A percentile compares a stretch with the other conserved stretches of the same genome.
phyloP scores from a whole-genome alignment of 2,888 invertebrate genomes.

The Unio delphinus region DNA sequence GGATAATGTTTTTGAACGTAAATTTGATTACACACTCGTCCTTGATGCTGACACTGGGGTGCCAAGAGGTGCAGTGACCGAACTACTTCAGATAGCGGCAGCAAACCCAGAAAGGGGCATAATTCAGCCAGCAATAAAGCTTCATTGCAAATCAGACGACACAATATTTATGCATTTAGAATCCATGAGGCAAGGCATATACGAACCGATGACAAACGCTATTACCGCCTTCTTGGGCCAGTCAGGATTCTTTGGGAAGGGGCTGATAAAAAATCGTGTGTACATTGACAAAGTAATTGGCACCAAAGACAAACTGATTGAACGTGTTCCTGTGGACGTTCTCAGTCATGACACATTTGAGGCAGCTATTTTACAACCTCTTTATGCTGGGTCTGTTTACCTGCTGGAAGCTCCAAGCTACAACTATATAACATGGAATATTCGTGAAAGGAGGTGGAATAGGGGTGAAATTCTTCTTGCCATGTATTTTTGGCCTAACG shows the following conservation, averaged over 20 bases:
- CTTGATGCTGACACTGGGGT: constrained; percentile 62
- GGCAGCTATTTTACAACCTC: constrained; percentile 56
- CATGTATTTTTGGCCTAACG: constrained; percentile 61
- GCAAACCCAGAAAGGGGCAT: constrained; percentile 60
- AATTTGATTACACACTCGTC: constrained; percentile 21
- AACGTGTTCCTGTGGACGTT: constrained; percentile 61
- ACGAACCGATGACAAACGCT: constrained; percentile 61
- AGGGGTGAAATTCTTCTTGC: constrained; percentile 59
- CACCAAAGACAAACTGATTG: constrained; percentile 48
- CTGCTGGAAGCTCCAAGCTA: constrained; percentile 58
- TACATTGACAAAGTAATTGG: constrained; percentile 63
- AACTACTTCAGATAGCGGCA: constrained; percentile 56
- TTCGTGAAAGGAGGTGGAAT: constrained; percentile 62
- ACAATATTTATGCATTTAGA: constrained; percentile 65
- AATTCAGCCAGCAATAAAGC: constrained; percentile 61
- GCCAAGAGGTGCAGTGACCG: constrained; percentile 49
- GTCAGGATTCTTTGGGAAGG: constrained; percentile 62
- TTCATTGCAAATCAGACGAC: constrained; percentile 47
- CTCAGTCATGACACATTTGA: constrained; percentile 66
- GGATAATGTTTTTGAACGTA: constrained; percentile 52
- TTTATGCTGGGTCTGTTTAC: constrained; percentile 54
- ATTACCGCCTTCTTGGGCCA: constrained; percentile 56
- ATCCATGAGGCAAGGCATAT: constrained; percentile 56
- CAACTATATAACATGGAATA: constrained; percentile 64
- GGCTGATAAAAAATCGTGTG: constrained; percentile 57